phyloP scores from a whole-genome alignment of 2,888 invertebrate genomes.

The Oithona nana region DNA sequence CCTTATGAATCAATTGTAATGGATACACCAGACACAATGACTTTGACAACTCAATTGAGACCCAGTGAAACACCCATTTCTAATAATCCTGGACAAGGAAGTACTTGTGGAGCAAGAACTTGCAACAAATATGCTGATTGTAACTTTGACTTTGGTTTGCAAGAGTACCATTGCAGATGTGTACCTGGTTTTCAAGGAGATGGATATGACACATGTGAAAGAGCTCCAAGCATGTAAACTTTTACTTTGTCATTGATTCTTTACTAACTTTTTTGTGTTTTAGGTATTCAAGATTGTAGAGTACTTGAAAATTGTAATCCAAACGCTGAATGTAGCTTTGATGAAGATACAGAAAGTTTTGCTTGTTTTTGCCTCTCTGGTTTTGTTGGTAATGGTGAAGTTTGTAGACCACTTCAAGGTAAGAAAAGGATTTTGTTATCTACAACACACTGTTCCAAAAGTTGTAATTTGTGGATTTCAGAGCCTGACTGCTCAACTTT shows the following conservation, averaged over 20 bases:
- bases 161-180: slow-evolving; percentile 27
- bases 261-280: too few relatives aligned
- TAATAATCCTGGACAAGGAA: neutral
- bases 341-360: neutral
- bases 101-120: neutral
- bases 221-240: neutral
- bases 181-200: slow-evolving; percentile 31
- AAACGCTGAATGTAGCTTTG: neutral
- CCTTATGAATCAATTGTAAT: neutral
- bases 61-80: neutral
- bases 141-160: slow-evolving; percentile 20
- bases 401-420: slow-evolving; percentile 1
- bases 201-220: slow-evolving; percentile 23
- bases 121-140: slow-evolving; percentile 13
- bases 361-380: slow-evolving; percentile 9
- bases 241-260: too few relatives aligned
- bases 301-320: neutral
- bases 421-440: neutral
- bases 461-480: neutral
- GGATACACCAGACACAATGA: neutral
- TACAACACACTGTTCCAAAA: neutral
- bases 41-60: neutral
- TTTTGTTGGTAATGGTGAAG: slow-evolving; percentile 18
- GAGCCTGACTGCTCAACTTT: neutral
- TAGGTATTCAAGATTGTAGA: neutral